Conservation (phyloP, 2,113 vertebrate species). For the Gorsachius goisagi region DNA sequence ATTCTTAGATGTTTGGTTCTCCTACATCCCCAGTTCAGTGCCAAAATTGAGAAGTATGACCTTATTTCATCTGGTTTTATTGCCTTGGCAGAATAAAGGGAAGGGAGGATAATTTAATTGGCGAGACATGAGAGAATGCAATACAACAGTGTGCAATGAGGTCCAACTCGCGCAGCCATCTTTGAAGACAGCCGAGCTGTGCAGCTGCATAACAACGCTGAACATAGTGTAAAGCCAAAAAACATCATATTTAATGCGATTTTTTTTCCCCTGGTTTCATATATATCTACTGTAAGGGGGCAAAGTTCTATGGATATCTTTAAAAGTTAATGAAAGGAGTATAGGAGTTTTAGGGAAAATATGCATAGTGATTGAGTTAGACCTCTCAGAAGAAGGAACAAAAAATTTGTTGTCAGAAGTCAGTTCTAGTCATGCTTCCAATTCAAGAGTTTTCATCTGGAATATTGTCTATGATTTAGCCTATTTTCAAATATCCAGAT, state of each 20-base stretch:
- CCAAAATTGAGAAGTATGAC: conserved; percentile 38
- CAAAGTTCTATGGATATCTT: neutral
- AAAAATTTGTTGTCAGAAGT: neutral
- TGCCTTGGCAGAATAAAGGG: conserved; percentile 49
- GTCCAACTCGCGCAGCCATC: conserved; percentile 41
- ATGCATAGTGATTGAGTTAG: neutral
- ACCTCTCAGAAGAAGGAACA: neutral
- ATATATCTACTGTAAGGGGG: neutral
- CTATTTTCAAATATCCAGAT: neutral
- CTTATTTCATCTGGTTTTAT: conserved; percentile 46
- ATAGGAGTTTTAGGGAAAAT: neutral
- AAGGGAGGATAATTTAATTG: conserved; percentile 61
- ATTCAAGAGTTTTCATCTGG: neutral
- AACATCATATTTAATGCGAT: neutral
- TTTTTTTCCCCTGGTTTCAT: neutral
- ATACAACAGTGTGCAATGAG: conserved; percentile 5
- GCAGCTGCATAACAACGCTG: conserved; percentile 29
- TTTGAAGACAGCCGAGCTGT: conserved; percentile 28
- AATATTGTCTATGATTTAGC: neutral
- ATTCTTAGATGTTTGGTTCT: neutral
- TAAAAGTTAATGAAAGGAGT: neutral
- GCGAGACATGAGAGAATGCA: conserved; percentile 39
- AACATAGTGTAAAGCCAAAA: conserved; percentile 21
- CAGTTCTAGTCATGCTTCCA: neutral
- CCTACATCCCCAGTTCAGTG: neutral